phyloP scores from a whole-genome alignment of 2,888 invertebrate species.

The Xanthorhoe designata region DNA sequence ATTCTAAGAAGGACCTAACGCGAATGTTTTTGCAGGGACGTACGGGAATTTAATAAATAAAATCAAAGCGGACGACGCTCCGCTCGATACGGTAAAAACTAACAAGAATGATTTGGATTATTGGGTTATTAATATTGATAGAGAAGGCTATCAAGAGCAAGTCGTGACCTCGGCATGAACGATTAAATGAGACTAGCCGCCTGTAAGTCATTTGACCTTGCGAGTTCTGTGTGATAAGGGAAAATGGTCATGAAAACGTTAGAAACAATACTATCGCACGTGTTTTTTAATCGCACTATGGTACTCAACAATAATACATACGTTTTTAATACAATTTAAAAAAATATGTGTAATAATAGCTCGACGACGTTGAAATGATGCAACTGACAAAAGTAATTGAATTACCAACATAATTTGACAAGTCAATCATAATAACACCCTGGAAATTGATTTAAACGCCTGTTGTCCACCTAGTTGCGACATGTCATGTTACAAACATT shows the following conservation, averaged over 20 bases:
- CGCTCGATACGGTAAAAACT: slow-evolving; percentile 22
- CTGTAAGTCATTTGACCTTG: slow-evolving; percentile 53
- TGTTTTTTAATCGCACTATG: too few species aligned
- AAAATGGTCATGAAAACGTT: slow-evolving; percentile 17
- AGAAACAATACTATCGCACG: neutral
- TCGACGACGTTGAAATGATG: neutral
- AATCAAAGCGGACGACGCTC: slow-evolving; percentile 1
- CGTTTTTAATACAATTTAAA: neutral
- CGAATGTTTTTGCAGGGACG: slow-evolving; percentile 10
- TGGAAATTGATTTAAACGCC: slow-evolving; percentile 15
- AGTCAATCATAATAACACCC: slow-evolving; percentile 30
- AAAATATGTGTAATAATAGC: neutral
- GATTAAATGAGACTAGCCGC: slow-evolving; percentile 47
- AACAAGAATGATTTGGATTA: slow-evolving; percentile 44
- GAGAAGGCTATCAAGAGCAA: slow-evolving; percentile 61
- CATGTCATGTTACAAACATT: slow-evolving; percentile 10
- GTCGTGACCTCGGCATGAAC: slow-evolving; percentile 57
- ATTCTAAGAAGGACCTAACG: slow-evolving; percentile 20
- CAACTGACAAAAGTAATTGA: slow-evolving; percentile 28
- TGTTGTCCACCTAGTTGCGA: slow-evolving; percentile 1
- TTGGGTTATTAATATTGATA: slow-evolving; percentile 50
- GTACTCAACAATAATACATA: too few species aligned
- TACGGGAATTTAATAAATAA: slow-evolving; percentile 21
- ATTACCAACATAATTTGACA: slow-evolving; percentile 25
- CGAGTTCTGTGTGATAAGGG: slow-evolving; percentile 37